phyloP scores from a whole-genome alignment of 53 echinoderm and acorn worm genomes.

The Crossaster papposus region DNA sequence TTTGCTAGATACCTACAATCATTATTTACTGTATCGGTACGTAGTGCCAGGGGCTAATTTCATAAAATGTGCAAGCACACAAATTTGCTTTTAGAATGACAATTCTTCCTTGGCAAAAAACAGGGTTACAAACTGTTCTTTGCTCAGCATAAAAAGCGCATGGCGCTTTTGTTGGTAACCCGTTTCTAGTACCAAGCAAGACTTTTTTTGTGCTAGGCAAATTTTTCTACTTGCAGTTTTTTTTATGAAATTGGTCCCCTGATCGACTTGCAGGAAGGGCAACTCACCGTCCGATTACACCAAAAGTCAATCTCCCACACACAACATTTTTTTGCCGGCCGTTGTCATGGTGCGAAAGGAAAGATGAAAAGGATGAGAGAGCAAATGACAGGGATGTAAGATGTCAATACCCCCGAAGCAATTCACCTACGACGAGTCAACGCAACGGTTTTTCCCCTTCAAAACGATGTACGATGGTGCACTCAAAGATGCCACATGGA shows the following conservation, averaged over 20 bases:
- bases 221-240: too few species aligned
- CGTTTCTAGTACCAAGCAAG: too few species aligned
- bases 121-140: too few species aligned
- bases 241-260: too few species aligned
- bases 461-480: slow-evolving; percentile 4
- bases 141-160: too few species aligned
- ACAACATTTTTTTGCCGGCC: neutral
- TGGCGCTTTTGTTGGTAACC: too few species aligned
- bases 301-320: neutral
- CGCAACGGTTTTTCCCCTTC: neutral
- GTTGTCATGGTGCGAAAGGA: neutral
- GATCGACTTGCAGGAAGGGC: slow-evolving; percentile 4
- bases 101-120: too few species aligned
- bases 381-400: slow-evolving; percentile 2
- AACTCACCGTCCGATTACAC: neutral
- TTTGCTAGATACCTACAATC: too few species aligned
- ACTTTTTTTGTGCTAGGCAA: too few species aligned
- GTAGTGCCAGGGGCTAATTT: too few species aligned
- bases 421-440: slow-evolving; percentile 31
- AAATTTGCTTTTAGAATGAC: too few species aligned
- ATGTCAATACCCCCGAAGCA: slow-evolving; percentile 26
- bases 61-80: too few species aligned
- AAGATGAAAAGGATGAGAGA: neutral
- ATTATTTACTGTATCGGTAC: neutral
- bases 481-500: neutral